Conservation (phyloP, 2,113 vertebrate genomes). For the Melospiza melodia region DNA sequence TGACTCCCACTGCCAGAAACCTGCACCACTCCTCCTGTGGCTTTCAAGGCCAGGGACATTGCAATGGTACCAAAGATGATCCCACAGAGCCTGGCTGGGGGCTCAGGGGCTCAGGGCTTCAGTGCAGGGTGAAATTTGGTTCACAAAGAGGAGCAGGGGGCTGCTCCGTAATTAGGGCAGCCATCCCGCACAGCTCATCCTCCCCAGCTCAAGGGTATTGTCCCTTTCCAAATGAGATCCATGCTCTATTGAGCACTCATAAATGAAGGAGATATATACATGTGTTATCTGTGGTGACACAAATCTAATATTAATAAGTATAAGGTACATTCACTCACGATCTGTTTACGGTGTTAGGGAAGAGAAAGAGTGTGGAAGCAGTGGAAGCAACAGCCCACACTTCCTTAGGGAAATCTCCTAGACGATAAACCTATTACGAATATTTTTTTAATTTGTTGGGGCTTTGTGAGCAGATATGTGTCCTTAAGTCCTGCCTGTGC, state of each 20-base stretch:
- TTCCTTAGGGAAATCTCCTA: conserved; percentile 10
- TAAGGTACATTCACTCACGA: neutral
- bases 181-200: neutral
- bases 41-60: neutral
- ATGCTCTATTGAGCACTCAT: neutral
- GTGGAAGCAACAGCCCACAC: neutral
- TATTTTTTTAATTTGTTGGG: conserved; percentile 10
- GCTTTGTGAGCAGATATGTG: neutral
- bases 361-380: neutral
- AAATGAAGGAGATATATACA: neutral
- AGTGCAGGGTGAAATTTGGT: fast-evolving
- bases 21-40: neutral
- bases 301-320: neutral
- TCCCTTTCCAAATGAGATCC: neutral
- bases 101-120: neutral
- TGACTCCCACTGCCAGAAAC: neutral
- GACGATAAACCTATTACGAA: neutral
- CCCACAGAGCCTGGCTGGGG: neutral
- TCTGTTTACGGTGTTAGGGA: neutral
- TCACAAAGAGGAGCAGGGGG: neutral
- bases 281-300: neutral
- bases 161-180: neutral
- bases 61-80: neutral
- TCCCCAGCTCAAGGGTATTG: neutral
- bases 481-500: neutral